Percentiles rank a stretch among this genome's conserved stretches.
These are phyloP conservation scores for Drosophila cardini DNA, from an alignment of 1,140 invertebrate genomes.

Conservation along the genomic window DNA sequence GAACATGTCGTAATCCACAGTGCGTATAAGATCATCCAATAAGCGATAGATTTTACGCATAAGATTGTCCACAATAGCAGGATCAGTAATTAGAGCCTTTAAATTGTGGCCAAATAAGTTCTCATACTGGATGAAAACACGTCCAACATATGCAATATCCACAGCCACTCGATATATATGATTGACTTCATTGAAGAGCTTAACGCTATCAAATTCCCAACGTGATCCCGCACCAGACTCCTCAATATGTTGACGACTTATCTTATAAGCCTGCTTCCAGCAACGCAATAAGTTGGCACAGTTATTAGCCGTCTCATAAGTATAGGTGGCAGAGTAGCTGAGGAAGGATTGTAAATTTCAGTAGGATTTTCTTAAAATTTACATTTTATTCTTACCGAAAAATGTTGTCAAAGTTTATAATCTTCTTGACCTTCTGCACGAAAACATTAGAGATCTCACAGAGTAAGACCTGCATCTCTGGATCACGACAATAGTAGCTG, in stretches of 20 bases:
- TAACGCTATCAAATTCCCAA: constrained; percentile 95
- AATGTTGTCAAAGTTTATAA: constrained; percentile 89
- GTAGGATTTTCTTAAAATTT: background rate
- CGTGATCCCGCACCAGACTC: constrained; percentile 91
- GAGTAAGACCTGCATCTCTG: constrained; percentile 91
- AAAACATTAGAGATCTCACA: constrained; percentile 92
- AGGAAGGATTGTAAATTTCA: background rate
- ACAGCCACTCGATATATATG: constrained; percentile 92
- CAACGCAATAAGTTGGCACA: constrained; percentile 89
- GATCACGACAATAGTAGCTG: constrained; percentile 89
- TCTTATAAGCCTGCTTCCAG: constrained; percentile 91
- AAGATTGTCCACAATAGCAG: constrained; percentile 93
- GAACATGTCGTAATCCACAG: constrained; percentile 94
- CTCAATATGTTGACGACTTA: constrained; percentile 92
- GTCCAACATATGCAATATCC: constrained; percentile 90
- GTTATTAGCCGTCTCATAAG: constrained; percentile 86
- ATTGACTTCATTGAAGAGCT: constrained; percentile 92
- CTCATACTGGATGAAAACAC: constrained; percentile 93
- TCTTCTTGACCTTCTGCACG: constrained; percentile 89
- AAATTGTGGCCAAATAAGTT: constrained; percentile 95
- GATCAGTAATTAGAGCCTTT: constrained; percentile 93
- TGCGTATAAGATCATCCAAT: constrained; percentile 90
- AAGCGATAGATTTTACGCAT: constrained; percentile 86
- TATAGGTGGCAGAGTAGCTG: constrained; percentile 86
- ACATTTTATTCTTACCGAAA: constrained; percentile 87